Evolutionary conservation across 2,888 invertebrate species (phyloP).

Genomic region (Nomada flava): DNA sequence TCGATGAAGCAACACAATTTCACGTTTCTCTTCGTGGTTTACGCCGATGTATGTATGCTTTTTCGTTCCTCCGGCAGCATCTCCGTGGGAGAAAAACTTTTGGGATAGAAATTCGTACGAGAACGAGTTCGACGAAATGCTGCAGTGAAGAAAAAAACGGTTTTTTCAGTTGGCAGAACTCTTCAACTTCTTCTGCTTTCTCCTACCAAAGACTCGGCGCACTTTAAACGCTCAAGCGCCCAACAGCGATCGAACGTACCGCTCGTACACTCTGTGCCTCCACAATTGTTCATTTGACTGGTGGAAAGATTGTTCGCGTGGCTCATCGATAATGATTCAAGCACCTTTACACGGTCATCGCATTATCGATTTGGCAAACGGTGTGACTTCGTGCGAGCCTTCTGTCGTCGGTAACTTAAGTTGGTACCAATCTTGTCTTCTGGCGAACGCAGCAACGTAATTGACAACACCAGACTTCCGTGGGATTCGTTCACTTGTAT

Average conservation of each 20-base stretch:
- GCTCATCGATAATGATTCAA: slow-evolving; percentile 8
- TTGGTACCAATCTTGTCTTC: background rate
- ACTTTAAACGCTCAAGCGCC: slow-evolving; percentile 37
- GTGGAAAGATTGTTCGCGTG: background rate
- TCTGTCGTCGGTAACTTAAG: background rate
- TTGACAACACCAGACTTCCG: background rate
- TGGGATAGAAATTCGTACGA: background rate
- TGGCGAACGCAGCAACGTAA: background rate
- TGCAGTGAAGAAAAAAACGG: background rate
- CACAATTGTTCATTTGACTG: background rate
- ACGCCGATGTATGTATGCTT: background rate
- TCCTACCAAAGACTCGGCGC: slow-evolving; percentile 58
- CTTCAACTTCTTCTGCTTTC: slow-evolving; percentile 62
- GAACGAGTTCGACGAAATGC: background rate
- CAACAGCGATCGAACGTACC: background rate
- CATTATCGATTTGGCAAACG: slow-evolving; percentile 7
- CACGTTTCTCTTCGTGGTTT: slow-evolving; percentile 15
- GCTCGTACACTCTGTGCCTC: background rate
- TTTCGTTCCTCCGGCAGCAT: too few species aligned
- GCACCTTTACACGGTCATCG: slow-evolving; percentile 5
- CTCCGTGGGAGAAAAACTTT: too few species aligned
- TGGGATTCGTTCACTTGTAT: background rate
- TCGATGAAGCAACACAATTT: background rate
- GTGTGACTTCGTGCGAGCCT: slow-evolving; percentile 25
- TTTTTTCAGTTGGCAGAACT: slow-evolving; percentile 28